Base-by-base conservation (phyloP, 2,113 vertebrate species). In the Ameiurus melas region DNA sequence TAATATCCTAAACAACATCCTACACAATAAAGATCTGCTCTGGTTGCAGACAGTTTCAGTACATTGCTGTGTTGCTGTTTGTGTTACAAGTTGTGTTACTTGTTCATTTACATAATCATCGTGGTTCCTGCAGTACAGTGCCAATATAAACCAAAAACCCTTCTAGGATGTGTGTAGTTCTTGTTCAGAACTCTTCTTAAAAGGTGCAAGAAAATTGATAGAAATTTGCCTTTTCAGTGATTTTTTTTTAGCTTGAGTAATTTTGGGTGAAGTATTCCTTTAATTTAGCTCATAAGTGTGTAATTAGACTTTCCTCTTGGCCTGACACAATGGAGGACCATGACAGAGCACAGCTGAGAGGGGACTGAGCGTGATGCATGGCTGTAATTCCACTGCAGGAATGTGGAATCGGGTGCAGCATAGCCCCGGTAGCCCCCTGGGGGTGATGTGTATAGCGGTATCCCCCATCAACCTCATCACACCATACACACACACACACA, bases 351-450 rank as follows among this genome's bases (percentile, higher is more conserved):
- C n/a, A 58, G 83, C 82, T 64, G 36, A 78, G 75, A 85, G 71
- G 33, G 64, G 81, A 51, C 82, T 60, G 71, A 64, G 93, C 93
- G 93, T 95, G 94, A 95, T 94, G 93, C 94, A 94, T 95, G 93
- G 93, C 92, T 94, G 94, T 94, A 95, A 94, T 95, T 95, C 94
- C 90, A 91, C 93, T 93, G 93, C 93, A 93, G 94, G 94, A 94
- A 93, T 93, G 93, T 94, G 91, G 93, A 92, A 92, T 64, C 25
- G 36, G 90, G 90, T 90, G 87, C 89, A 89, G 87, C 55, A 55
- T 66, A 58, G 7, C 64, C 47, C 51, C 78, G 10, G 71, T 78
- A 22, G 58, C 16, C 58, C 87, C 8, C 36, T 36, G 55, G 81
- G 36, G 78, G 55, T 73, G 66, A 57, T 57, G 55, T 92, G 91